Base-by-base conservation (phyloP, 2,888 invertebrate species). In the Rutpela maculata region DNA sequence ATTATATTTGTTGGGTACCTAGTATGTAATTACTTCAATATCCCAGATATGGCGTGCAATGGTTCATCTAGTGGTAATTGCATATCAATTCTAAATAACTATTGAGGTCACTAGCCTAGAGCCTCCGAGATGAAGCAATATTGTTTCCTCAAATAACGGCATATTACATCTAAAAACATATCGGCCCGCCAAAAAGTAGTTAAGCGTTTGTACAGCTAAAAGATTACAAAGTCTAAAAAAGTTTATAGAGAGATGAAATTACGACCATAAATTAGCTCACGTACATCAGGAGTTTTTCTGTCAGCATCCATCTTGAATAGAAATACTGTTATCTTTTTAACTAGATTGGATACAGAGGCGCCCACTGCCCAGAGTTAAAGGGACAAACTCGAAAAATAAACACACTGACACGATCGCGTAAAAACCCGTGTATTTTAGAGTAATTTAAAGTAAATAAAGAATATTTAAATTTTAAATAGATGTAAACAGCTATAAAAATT, bases 211-310 rank as follows among this genome's bases (percentile, higher is more conserved):
- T 76, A 73, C 60, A 63, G 70, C 72, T 75, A 79, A 80, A 80
- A 76, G 79, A 77, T 80, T 80, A 80, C 77, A 77, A 67, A 74
- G 68, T 59, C 65, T 68, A 74, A 80, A 79, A 79, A 79, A 80
- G 69, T 77, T 74, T 75, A 83, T 83, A 80, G 77, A 81, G 84
- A 85, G 85, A 86, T 87, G 85, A 86, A 87, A 88, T 87, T 87
- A 87, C 85, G 82, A 82, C 81, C 83, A 85, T 80, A 86, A 86
- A 88, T 88, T 88, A 85, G 85, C 85, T 87, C 88, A 88, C 88
- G 88, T 87, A 86, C 87, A 81, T 83, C 80, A 73, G 79, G 69
- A 81, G 82, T 83, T 87, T 87, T 82, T 85, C 77, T 79, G 80
- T 78, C 81, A 76, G 79, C 60, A 65, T 78, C 81, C 78, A 81